Conservation (phyloP, 2,888 invertebrate species). For the Amaurobius ferox region DNA sequence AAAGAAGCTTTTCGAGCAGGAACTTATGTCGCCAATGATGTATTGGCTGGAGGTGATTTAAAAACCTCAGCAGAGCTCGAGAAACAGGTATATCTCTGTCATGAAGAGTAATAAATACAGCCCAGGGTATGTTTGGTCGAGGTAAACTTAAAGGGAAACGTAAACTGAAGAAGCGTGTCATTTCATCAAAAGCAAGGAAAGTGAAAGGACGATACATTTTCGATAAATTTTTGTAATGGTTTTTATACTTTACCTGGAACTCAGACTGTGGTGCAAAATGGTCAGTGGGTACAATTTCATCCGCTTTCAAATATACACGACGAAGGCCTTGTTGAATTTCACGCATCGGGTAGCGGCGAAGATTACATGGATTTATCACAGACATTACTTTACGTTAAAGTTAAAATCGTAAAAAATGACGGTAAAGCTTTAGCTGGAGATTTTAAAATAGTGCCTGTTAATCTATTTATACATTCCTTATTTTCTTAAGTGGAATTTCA, state of each 20-base stretch:
- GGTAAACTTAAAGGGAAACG: constrained; percentile 39
- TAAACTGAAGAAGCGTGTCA: constrained; percentile 17
- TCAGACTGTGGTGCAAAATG: constrained; percentile 16
- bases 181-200: constrained; percentile 23
- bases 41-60: constrained; percentile 11
- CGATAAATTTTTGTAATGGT: background rate
- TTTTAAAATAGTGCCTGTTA: constrained; percentile 7
- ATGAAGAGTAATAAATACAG: constrained; percentile 14
- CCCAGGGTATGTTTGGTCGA: constrained; percentile 31
- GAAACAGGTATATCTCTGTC: constrained; percentile 16
- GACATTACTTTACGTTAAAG: constrained; percentile 13
- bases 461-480: constrained; percentile 17
- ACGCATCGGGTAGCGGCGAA: constrained; percentile 24
- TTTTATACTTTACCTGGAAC: constrained; percentile 8
- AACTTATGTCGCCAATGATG: constrained; percentile 27
- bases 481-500: constrained; percentile 25
- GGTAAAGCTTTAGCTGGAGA: background rate
- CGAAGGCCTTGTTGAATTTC: constrained; percentile 29
- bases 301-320: constrained; percentile 24
- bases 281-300: constrained; percentile 43
- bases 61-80: constrained; percentile 18
- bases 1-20: constrained; percentile 37
- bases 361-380: constrained; percentile 26
- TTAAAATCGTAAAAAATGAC: constrained; percentile 18
- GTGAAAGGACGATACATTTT: constrained; percentile 26